Evolutionary conservation across 2,113 vertebrate genomes (phyloP).

Genomic region (Megatriorchis doriae): DNA sequence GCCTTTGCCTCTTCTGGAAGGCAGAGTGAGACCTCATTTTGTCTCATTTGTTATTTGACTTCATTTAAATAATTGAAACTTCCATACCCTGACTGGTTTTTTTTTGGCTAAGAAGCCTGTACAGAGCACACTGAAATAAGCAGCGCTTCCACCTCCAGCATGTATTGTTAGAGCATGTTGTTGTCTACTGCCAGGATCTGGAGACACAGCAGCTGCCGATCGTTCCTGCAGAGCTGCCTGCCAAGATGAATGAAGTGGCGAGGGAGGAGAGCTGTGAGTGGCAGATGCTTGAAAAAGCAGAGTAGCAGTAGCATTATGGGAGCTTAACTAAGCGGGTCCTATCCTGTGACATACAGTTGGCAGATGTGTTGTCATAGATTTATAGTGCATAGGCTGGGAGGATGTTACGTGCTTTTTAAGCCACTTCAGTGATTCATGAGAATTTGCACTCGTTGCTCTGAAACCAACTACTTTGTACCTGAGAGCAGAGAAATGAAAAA

Average conservation of each 20-base stretch:
- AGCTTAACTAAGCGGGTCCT: background rate
- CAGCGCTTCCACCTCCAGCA: background rate
- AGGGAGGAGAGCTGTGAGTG: background rate
- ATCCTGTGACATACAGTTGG: background rate
- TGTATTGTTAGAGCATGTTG: background rate
- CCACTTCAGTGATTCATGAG: background rate
- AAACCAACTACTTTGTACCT: background rate
- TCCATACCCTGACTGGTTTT: background rate
- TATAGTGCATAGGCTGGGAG: fast-evolving
- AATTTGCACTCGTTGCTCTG: background rate
- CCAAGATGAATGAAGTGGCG: background rate
- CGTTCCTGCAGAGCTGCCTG: background rate
- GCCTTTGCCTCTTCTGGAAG: background rate
- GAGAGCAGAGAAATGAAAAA: background rate
- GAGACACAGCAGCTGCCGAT: background rate
- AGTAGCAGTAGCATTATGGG: background rate
- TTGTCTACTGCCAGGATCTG: background rate
- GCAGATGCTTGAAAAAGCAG: background rate
- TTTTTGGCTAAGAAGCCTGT: background rate
- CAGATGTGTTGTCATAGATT: background rate
- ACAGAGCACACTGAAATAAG: background rate
- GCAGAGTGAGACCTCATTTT: background rate
- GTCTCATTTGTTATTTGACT: background rate
- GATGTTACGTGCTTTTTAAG: background rate
- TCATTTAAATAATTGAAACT: background rate